Percentiles rank a stretch among this genome's conserved stretches.
Conservation (phyloP, 1,140 invertebrate species). For the Drosophila kohkoa region DNA sequence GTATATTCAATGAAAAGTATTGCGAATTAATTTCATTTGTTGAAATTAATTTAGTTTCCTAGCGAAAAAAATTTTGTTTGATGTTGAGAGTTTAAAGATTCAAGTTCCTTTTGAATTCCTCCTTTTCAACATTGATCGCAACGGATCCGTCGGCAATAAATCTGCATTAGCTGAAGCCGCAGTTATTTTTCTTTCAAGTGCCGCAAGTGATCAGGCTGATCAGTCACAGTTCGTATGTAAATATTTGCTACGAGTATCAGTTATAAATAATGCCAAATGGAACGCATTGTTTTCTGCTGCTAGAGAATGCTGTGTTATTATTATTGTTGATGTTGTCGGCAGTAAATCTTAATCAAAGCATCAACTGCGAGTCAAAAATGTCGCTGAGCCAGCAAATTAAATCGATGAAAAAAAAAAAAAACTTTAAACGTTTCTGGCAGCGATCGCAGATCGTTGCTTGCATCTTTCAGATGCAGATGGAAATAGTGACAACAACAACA, state of each 20-base stretch:
- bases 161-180: too few species aligned
- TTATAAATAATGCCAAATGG: conserved; percentile 29
- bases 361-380: conserved; percentile 14
- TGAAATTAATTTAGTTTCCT: too few species aligned
- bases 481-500: conserved; percentile 19
- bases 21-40: too few species aligned
- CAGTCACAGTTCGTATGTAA: conserved; percentile 1
- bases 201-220: neutral
- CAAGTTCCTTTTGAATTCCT: too few species aligned
- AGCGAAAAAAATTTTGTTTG: too few species aligned
- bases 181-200: neutral
- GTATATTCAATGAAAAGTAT: too few species aligned
- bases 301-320: conserved; percentile 31
- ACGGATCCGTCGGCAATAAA: too few species aligned
- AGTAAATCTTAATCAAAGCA: conserved; percentile 66
- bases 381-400: conserved; percentile 31
- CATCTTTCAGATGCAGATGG: conserved; percentile 19
- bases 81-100: too few species aligned
- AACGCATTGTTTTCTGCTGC: conserved; percentile 16
- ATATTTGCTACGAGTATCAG: conserved; percentile 29
- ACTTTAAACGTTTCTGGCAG: conserved; percentile 70
- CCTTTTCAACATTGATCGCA: too few species aligned
- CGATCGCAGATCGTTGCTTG: conserved; percentile 46
- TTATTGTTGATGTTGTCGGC: conserved; percentile 41
- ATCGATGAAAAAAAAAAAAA: conserved; percentile 60